These are phyloP conservation scores for Cybosia mesomella DNA, from an alignment of 2,888 invertebrate species.

Conservation along the genomic window DNA sequence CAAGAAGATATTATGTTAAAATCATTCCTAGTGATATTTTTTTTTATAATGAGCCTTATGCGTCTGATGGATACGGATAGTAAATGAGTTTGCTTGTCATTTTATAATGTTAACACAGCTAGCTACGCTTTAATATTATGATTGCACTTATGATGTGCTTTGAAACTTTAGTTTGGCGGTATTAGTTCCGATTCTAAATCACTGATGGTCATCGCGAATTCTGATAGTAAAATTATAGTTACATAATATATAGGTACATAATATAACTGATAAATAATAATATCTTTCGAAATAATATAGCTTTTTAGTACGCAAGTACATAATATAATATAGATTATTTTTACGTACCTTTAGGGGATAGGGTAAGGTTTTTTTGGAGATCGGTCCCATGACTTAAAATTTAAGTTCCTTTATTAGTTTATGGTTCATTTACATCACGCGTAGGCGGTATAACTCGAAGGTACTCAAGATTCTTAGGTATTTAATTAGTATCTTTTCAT, in stretches of 20 bases:
- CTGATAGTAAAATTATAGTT: conserved; percentile 60
- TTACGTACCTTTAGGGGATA: conserved; percentile 74
- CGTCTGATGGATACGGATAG: conserved; percentile 36
- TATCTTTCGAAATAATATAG: conserved; percentile 81
- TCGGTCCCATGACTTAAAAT: conserved; percentile 85
- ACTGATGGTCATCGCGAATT: conserved; percentile 53
- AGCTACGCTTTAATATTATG: conserved; percentile 51
- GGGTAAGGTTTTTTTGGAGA: conserved; percentile 80
- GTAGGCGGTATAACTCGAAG: conserved; percentile 62
- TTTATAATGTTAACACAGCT: conserved; percentile 48
- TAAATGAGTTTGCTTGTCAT: conserved; percentile 28
- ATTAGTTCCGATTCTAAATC: conserved; percentile 51
- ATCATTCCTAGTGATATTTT: conserved; percentile 49
- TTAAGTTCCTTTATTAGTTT: conserved; percentile 75
- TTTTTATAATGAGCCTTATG: conserved; percentile 38
- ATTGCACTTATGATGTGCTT: conserved; percentile 43
- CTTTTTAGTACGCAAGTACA: conserved; percentile 73
- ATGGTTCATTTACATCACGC: conserved; percentile 54
- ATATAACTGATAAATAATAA: conserved; percentile 37
- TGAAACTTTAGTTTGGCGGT: conserved; percentile 40
- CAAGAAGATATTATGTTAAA: conserved; percentile 40
- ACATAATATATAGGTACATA: conserved; percentile 37
- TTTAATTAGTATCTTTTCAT: conserved; percentile 74
- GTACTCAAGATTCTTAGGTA: conserved; percentile 74
- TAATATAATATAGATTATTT: conserved; percentile 76